Conservation (phyloP, 2,113 vertebrate species). For the Phalacrocorax pelagicus region DNA sequence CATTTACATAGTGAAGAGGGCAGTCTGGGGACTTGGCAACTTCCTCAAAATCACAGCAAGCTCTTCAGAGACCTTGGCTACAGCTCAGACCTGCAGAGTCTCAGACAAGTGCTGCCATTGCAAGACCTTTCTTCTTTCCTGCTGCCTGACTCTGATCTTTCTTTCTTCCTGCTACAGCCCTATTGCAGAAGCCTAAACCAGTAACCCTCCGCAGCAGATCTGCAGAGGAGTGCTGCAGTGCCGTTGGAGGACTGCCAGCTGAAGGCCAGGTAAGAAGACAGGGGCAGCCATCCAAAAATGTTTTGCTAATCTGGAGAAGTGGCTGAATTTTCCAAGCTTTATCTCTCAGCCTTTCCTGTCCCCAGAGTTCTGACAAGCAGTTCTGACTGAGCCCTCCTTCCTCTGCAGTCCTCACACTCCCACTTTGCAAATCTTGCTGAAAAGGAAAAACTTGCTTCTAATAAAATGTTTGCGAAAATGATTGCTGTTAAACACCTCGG, state of each 20-base stretch:
- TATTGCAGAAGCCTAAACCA: not conserved
- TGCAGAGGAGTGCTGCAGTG: not conserved
- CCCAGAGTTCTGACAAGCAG: not conserved
- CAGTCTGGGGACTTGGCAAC: not conserved
- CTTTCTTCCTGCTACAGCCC: not conserved
- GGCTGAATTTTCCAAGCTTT: not conserved
- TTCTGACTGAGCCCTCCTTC: not conserved
- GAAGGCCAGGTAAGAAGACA: not conserved
- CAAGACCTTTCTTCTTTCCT: not conserved
- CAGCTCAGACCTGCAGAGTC: not conserved
- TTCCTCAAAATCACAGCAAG: not conserved
- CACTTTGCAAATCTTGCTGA: conserved; percentile 14
- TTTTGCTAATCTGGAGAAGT: not conserved
- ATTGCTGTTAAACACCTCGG: conserved; percentile 1
- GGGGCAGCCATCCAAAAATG: not conserved
- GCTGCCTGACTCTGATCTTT: not conserved
- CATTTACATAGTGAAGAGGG: not conserved
- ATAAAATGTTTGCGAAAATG: conserved; percentile 15
- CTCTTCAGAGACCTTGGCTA: not conserved
- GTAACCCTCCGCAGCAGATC: not conserved
- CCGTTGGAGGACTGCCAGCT: not conserved
- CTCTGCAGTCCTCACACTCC: not conserved
- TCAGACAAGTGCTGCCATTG: not conserved
- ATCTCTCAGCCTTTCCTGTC: not conserved
- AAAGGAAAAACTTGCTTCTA: not conserved